Evolutionary conservation across 1,140 invertebrate genomes (phyloP), one percentile per base, ranked within the genome.

Genomic region (Calliphora vicina): DNA sequence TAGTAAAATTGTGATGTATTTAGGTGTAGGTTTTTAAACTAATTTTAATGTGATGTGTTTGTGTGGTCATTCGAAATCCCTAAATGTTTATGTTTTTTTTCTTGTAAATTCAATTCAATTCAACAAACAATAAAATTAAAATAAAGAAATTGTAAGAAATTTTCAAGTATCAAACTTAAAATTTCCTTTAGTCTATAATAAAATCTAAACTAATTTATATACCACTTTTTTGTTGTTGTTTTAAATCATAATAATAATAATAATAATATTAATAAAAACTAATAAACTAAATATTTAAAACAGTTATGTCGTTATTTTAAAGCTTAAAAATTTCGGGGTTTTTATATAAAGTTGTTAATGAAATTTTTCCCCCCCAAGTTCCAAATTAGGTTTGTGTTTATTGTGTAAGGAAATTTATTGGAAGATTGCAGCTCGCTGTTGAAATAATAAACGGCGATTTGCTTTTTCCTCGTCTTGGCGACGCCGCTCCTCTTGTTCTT

Each of bases 401-500:
- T n/a, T n/a, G n/a, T n/a, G n/a, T 57, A 57, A n/a, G 15, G 12
- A 10, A 35, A 29, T 81, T 83, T 90, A 90, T 90, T 93, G 92
- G 86, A 97, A 97, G 86, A 97, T 91, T 25, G 96, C 95, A 20
- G 96, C 95, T 91, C 96, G 96, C 90, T 97, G 94, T 89, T 95
- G 94, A 88, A 97, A 97, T 86, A 94, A 94, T 86, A 94, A 94
- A 86, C 94, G 93, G 80, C 96, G 92, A 43, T 93, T 91, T 13
- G 94, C 95, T 86, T 93, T 95, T 85, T 97, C 95, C 87, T 97
- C 95, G 84, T 96, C 95, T 86, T 95, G 93, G 20, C 94, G 92
- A 83, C 94, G 94, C 86, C 95, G 93, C 85, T 97, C 95, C 87
- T 97, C 96, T 87, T 97, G 96, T 90, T 97, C 97, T 88, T 94